Evolutionary conservation across 1,140 invertebrate genomes (phyloP), one percentile per base, ranked within the genome.

Genomic region (Drosophila nigrodunni): DNA sequence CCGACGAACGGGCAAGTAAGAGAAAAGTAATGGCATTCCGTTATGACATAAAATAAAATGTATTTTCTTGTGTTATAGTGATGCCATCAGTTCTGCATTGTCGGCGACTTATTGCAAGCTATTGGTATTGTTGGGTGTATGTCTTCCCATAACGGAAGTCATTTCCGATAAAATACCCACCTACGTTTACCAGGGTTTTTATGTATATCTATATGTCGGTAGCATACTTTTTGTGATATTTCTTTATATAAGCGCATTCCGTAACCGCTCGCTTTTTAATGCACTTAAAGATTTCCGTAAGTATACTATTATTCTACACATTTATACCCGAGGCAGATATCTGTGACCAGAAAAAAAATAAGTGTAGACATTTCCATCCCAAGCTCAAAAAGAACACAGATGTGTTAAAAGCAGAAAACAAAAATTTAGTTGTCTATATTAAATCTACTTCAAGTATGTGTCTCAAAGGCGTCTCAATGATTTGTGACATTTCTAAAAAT

Each of bases 51-150:
- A 30, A n/a, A 3, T 46, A 6, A 37, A 8, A 50, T 8, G 50
- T 43, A 18, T 52, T 44, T n/a, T 58, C 15, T 55, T 49, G 54
- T 54, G 47, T 73, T 75, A 58, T 52, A 93, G 93, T 59, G 93
- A 93, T 89, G 92, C 92, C 13, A 82, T 93, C 37, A 93, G 92
- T 18, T 89, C 92, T 7, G 92, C 93, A 35, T 90, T 96, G 37
- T 96, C 96, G 78, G 95, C 95, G 2, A 93, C 96, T 3, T 97
- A 97, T 92, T 95, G 94, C 30, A 96, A 96, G 80, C 90, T 96
- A 2, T 82, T 97, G 55, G 95, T 97, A 9, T 94, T 97, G 2
- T 93, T 97, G 50, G 96, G 96, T 5, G 94, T 96, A 52, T 94
- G 94, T 39, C 93, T 95, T 57, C 95, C 95, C 4, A 94, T 95